Conservation (phyloP, 2,113 vertebrate genomes). For the Zingel zingel region DNA sequence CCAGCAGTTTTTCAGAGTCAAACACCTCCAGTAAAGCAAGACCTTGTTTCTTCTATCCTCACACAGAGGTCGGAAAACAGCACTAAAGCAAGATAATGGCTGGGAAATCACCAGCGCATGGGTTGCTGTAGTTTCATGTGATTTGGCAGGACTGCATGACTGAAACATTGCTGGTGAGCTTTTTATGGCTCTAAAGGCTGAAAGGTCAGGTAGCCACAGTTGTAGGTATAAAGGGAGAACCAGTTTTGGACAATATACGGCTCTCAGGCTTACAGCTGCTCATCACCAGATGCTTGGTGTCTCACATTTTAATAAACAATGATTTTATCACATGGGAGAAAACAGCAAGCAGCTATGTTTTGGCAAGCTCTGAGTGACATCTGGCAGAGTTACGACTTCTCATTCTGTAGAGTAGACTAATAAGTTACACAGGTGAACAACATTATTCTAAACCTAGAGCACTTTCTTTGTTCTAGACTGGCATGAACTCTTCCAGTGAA, state of each 20-base stretch:
- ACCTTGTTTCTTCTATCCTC: not conserved
- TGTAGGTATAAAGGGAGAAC: not conserved
- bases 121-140: not conserved
- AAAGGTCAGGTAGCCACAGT: constrained; percentile 16
- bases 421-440: not conserved
- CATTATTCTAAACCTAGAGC: not conserved
- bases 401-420: not conserved
- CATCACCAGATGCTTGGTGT: constrained; percentile 6
- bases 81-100: not conserved
- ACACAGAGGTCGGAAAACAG: not conserved
- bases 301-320: constrained; percentile 18
- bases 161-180: not conserved
- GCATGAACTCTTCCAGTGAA: not conserved
- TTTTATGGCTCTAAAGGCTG: not conserved
- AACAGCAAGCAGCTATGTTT: constrained; percentile 14
- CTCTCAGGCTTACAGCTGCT: constrained; percentile 32
- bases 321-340: constrained; percentile 22
- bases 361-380: constrained; percentile 5
- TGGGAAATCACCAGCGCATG: not conserved
- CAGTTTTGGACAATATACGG: constrained; percentile 11
- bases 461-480: constrained; percentile 17
- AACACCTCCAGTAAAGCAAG: not conserved
- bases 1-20: not conserved
- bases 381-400: constrained; percentile 3
- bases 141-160: not conserved